phyloP scores from a whole-genome alignment of 2,888 invertebrate species.

The Caenorhabditis sp. region DNA sequence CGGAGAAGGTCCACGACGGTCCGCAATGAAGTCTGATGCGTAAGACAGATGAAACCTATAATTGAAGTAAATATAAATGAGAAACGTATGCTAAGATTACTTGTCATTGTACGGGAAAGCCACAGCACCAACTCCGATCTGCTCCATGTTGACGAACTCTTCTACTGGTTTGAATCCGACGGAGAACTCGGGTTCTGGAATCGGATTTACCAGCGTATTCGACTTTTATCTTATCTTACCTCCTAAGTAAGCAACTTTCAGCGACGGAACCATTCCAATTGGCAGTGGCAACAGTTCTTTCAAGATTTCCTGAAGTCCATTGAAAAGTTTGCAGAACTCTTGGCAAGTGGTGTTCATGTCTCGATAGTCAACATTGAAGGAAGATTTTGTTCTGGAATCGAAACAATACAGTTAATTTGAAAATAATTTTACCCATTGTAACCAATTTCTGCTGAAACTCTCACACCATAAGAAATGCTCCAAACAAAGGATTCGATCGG shows the following conservation, averaged over 20 bases:
- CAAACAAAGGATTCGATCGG: constrained; percentile 48
- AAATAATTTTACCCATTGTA: constrained; percentile 18
- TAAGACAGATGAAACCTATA: too few relatives aligned
- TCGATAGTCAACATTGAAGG: constrained; percentile 20
- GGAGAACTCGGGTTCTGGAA: constrained; percentile 22
- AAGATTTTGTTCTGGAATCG: background rate
- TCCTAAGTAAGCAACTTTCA: constrained; percentile 39
- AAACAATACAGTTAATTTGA: background rate
- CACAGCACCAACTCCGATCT: constrained; percentile 9
- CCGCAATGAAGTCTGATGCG: background rate
- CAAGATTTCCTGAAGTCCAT: constrained; percentile 14
- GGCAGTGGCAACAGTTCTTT: constrained; percentile 22
- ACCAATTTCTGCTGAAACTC: constrained; percentile 25
- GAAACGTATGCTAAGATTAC: too few relatives aligned
- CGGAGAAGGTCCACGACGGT: background rate
- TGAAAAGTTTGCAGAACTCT: constrained; percentile 48
- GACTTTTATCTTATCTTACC: background rate
- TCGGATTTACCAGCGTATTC: background rate
- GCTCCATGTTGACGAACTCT: constrained; percentile 25
- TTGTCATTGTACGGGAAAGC: constrained; percentile 13
- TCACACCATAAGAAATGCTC: constrained; percentile 19
- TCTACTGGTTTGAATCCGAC: constrained; percentile 18
- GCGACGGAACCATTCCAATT: constrained; percentile 23
- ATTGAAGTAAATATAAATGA: too few relatives aligned
- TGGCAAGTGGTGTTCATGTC: constrained; percentile 33